These are phyloP conservation scores for Cataglyphis rosenhaueri DNA, from an alignment of 2,888 invertebrate genomes.

Conservation along the genomic window DNA sequence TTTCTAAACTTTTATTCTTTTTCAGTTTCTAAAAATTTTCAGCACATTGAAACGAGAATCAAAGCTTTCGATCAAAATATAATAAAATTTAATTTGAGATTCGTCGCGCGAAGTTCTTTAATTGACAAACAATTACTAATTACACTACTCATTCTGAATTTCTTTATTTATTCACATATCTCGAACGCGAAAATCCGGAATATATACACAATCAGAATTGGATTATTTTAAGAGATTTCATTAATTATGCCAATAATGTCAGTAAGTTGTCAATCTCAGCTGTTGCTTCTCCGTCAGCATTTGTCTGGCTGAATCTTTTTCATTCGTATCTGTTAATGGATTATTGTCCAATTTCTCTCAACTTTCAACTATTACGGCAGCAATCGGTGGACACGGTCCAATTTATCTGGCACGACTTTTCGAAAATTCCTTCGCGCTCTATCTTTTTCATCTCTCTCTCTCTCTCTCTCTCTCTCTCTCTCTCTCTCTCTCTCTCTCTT, in stretches of 20 bases:
- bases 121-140: neutral
- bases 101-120: neutral
- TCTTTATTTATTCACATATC: neutral
- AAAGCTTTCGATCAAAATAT: neutral
- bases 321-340: neutral
- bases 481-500: neutral
- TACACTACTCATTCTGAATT: neutral
- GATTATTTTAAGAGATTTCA: neutral
- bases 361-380: slow-evolving; percentile 51
- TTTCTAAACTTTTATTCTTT: slow-evolving; percentile 3
- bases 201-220: neutral
- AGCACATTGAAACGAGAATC: neutral
- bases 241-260: neutral
- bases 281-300: neutral
- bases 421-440: slow-evolving; percentile 35
- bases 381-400: slow-evolving; percentile 60
- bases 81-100: neutral
- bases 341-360: slow-evolving; percentile 55
- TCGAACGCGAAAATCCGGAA: neutral
- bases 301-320: neutral
- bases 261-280: neutral
- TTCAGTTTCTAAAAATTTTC: neutral
- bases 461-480: neutral
- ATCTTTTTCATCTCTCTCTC: slow-evolving; percentile 19
- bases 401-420: slow-evolving; percentile 67